A percentile compares a stretch with the other conserved stretches of the same genome.
phyloP scores from a whole-genome alignment of 2,113 vertebrate species.

The Cricetomys ansorgei region DNA sequence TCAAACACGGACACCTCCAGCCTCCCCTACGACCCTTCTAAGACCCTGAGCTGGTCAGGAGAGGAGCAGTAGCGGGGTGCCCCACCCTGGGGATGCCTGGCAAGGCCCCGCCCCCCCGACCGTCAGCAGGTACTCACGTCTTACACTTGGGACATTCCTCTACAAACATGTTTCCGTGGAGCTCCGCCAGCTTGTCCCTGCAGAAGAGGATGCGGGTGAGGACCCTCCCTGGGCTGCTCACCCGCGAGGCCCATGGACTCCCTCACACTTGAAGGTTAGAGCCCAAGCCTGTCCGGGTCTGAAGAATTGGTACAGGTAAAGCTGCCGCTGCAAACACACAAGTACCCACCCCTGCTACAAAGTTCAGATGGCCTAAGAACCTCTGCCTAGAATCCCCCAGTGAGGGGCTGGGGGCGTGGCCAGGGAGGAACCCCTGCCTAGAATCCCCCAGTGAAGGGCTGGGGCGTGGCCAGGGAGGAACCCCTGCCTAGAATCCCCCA shows the following conservation, averaged over 20 bases:
- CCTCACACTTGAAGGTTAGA: background rate
- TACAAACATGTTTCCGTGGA: slow-evolving; percentile 99
- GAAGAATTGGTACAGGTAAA: background rate
- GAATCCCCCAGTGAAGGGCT: too few relatives aligned
- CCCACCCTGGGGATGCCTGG: background rate
- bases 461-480: too few relatives aligned
- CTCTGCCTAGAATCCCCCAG: too few relatives aligned
- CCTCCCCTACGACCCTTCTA: background rate
- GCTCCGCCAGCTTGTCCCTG: slow-evolving; percentile 95
- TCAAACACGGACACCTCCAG: background rate
- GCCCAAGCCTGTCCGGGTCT: too few relatives aligned
- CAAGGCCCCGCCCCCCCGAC: too few relatives aligned
- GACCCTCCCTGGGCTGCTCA: background rate
- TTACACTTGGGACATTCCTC: slow-evolving; percentile 98
- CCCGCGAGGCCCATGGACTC: background rate
- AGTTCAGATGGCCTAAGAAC: too few relatives aligned
- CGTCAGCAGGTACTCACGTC: slow-evolving; percentile 87
- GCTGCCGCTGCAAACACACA: background rate
- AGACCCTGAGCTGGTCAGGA: background rate
- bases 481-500: too few relatives aligned
- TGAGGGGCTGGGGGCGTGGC: too few relatives aligned
- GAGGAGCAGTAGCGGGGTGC: background rate
- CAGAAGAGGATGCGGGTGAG: background rate
- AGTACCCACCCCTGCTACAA: background rate
- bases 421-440: too few relatives aligned